These are phyloP conservation scores for Pilophorus perplexus DNA, from an alignment of 2,888 invertebrate genomes.

Conservation along the genomic window DNA sequence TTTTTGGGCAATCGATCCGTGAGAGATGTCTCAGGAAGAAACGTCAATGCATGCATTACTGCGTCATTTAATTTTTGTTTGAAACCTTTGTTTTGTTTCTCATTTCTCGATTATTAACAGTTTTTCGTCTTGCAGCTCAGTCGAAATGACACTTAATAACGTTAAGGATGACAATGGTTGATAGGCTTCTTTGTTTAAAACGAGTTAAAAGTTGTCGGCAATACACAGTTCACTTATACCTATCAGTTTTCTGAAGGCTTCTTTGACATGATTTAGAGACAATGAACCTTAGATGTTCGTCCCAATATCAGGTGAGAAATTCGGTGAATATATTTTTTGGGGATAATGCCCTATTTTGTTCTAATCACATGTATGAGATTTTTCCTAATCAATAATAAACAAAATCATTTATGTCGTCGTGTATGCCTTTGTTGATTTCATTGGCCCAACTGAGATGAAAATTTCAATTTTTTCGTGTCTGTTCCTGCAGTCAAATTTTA, in stretches of 20 bases:
- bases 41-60: too few relatives aligned
- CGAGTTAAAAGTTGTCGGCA: conserved; percentile 25
- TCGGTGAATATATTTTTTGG: conserved; percentile 24
- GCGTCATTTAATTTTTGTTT: not conserved
- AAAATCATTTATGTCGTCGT: too few relatives aligned
- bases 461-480: too few relatives aligned
- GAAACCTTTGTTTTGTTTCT: conserved; percentile 17
- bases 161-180: conserved; percentile 30
- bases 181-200: conserved; percentile 33
- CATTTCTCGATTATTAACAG: conserved; percentile 24
- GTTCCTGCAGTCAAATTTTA: too few relatives aligned
- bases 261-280: conserved; percentile 29
- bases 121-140: conserved; percentile 36
- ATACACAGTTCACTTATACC: conserved; percentile 29
- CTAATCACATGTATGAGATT: too few relatives aligned
- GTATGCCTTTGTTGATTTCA: too few relatives aligned
- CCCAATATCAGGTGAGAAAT: conserved; percentile 25
- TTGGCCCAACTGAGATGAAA: too few relatives aligned
- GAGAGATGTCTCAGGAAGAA: too few relatives aligned
- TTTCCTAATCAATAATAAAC: too few relatives aligned
- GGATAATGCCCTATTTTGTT: conserved; percentile 19
- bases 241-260: conserved; percentile 33
- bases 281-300: conserved; percentile 25
- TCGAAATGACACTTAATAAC: conserved; percentile 16
- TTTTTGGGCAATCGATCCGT: too few relatives aligned